Percentiles rank a stretch among this genome's conserved stretches.
These are phyloP conservation scores for Malurus alboscapulatus DNA, from an alignment of 2,113 vertebrate genomes.

Conservation along the genomic window DNA sequence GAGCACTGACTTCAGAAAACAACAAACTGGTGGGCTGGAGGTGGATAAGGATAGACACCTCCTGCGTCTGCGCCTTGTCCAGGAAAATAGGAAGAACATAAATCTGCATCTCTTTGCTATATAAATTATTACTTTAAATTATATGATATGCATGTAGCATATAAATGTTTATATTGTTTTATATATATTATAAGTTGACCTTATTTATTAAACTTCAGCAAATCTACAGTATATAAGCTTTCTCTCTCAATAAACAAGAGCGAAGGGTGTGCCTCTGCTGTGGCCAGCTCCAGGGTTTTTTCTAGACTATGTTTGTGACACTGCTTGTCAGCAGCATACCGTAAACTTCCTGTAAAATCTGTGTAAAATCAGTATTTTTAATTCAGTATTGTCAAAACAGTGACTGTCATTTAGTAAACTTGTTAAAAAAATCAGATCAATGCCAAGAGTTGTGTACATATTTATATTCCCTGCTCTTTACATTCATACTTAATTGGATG, in stretches of 20 bases:
- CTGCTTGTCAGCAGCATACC: constrained; percentile 41
- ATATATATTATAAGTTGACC: constrained; percentile 91
- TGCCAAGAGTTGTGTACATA: constrained; percentile 72
- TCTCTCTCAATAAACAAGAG: constrained; percentile 80
- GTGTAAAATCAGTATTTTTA: constrained; percentile 76
- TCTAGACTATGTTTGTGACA: constrained; percentile 65
- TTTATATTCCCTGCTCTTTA: constrained; percentile 13
- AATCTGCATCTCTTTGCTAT: constrained; percentile 75
- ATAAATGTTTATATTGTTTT: constrained; percentile 96
- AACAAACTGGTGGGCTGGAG: constrained; percentile 86
- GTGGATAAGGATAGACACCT: constrained; percentile 98
- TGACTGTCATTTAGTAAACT: constrained; percentile 75
- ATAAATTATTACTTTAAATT: constrained; percentile 99
- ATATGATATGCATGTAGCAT: constrained; percentile 99
- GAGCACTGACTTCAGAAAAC: constrained; percentile 87
- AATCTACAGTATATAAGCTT: constrained; percentile 80
- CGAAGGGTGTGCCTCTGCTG: constrained; percentile 74
- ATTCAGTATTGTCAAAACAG: constrained; percentile 79
- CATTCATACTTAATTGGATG: constrained; percentile 14
- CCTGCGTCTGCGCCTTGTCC: constrained; percentile 94
- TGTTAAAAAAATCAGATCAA: constrained; percentile 72
- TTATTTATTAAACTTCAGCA: constrained; percentile 97
- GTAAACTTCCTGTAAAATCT: constrained; percentile 68
- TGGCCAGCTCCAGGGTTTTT: constrained; percentile 57
- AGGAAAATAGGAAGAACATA: constrained; percentile 91